A percentile compares a stretch with the other conserved stretches of the same genome.
Conservation (phyloP, 2,888 invertebrate species). For the Doris montereyensis region DNA sequence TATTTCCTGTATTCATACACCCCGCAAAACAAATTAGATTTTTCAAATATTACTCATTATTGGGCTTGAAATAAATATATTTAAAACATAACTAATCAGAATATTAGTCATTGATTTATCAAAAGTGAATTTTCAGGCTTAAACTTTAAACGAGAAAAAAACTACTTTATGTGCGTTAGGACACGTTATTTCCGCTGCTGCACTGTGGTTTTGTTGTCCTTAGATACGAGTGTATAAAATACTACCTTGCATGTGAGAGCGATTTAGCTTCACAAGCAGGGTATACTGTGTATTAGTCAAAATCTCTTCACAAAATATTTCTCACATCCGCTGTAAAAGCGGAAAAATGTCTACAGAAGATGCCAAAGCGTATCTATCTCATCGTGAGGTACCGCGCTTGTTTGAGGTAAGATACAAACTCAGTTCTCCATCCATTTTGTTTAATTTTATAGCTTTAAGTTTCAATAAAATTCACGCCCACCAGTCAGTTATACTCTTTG, state of each 20-base stretch:
- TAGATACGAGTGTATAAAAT: constrained; percentile 53
- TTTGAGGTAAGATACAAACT: constrained; percentile 73
- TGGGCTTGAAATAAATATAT: too few species aligned
- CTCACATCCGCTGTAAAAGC: constrained; percentile 63
- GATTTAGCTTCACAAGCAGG: constrained; percentile 23
- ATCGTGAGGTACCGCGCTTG: constrained; percentile 73
- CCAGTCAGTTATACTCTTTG: not conserved
- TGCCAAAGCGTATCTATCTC: constrained; percentile 74
- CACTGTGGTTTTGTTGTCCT: constrained; percentile 61
- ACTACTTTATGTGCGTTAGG: too few species aligned
- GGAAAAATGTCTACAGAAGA: constrained; percentile 72
- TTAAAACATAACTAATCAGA: too few species aligned
- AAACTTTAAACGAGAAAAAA: too few species aligned
- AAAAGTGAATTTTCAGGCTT: too few species aligned
- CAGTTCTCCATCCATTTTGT: too few species aligned
- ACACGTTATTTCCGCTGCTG: constrained; percentile 28
- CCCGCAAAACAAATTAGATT: too few species aligned
- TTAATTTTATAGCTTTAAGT: not conserved
- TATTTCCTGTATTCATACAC: too few species aligned
- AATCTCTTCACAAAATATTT: constrained; percentile 55
- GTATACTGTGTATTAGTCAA: constrained; percentile 48
- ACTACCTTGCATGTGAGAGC: constrained; percentile 12
- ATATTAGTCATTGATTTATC: too few species aligned
- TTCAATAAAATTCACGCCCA: not conserved
- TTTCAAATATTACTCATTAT: too few species aligned